These are phyloP conservation scores for Pygathrix nemaeus DNA, from an alignment of 2,113 vertebrate genomes.

Conservation along the genomic window DNA sequence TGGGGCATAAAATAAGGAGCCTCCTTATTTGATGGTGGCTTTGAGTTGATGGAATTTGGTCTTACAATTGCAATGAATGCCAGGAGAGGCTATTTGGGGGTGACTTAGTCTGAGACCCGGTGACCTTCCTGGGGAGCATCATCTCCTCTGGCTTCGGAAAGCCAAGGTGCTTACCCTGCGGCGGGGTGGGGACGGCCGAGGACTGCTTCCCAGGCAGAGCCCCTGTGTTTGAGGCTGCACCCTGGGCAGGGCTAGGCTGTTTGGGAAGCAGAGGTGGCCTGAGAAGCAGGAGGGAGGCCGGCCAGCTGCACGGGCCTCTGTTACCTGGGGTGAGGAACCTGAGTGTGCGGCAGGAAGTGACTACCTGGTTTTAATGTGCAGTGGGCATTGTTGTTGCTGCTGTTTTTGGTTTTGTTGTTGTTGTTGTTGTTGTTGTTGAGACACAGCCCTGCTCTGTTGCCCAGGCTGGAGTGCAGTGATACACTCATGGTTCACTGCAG, in stretches of 20 bases:
- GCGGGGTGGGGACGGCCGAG: background rate
- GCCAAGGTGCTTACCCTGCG: background rate
- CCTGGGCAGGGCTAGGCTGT: fast-evolving
- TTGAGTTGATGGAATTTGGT: too few species aligned
- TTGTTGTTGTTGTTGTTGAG: too few species aligned
- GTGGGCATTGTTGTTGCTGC: background rate
- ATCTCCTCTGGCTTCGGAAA: background rate
- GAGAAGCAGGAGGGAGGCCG: background rate
- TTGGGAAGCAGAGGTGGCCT: fast-evolving
- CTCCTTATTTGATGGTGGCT: fast-evolving
- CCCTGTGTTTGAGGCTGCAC: background rate
- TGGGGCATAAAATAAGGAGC: too few species aligned
- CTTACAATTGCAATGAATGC: fast-evolving
- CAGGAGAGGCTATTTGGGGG: background rate
- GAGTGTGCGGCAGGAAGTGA: background rate
- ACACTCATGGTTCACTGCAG: too few species aligned
- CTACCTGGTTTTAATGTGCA: background rate
- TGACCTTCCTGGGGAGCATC: background rate
- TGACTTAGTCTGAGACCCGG: fast-evolving
- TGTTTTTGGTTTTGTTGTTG: too few species aligned
- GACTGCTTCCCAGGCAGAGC: fast-evolving
- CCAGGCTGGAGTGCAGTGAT: too few species aligned
- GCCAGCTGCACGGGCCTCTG: fast-evolving
- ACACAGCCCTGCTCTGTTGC: too few species aligned
- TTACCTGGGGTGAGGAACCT: too few species aligned